Evolutionary conservation across 2,113 vertebrate species (phyloP).

Genomic region (Phyllopteryx taeniolatus): DNA sequence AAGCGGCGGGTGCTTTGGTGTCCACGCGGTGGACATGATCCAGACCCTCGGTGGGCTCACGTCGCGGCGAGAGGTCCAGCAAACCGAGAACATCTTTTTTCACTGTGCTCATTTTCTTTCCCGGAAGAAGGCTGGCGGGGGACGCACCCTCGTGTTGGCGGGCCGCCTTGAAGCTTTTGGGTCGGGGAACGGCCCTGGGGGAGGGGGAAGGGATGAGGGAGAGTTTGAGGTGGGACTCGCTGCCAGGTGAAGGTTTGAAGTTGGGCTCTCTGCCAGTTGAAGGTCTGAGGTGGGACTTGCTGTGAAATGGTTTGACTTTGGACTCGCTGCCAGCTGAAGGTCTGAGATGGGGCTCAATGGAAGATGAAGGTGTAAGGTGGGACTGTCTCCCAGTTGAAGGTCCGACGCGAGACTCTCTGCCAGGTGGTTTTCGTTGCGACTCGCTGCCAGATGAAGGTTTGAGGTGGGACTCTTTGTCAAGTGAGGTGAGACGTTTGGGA

Average conservation of each 20-base stretch:
- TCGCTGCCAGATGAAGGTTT: background rate
- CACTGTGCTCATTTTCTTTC: constrained; percentile 79
- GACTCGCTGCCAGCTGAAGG: background rate
- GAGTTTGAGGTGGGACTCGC: background rate
- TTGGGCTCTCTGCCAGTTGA: background rate
- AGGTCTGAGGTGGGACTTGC: background rate
- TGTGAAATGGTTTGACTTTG: background rate
- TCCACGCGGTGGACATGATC: constrained; percentile 69
- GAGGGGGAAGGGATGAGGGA: constrained; percentile 35
- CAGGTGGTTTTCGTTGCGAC: background rate
- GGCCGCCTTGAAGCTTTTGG: constrained; percentile 81
- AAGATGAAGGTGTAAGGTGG: background rate
- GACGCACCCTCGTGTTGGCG: constrained; percentile 74
- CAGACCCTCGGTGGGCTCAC: constrained; percentile 34
- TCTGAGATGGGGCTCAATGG: background rate
- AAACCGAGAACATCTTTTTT: constrained; percentile 88
- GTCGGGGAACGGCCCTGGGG: background rate
- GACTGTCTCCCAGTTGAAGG: background rate
- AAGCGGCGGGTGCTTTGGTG: constrained; percentile 56
- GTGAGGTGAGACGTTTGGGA: background rate
- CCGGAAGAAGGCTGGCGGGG: constrained; percentile 71
- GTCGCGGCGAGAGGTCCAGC: constrained; percentile 83
- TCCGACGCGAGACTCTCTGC: background rate
- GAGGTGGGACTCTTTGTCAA: background rate
- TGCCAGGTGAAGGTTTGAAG: background rate